phyloP scores from a whole-genome alignment of 1,140 invertebrate genomes.

The Drosophila sturtevanti region DNA sequence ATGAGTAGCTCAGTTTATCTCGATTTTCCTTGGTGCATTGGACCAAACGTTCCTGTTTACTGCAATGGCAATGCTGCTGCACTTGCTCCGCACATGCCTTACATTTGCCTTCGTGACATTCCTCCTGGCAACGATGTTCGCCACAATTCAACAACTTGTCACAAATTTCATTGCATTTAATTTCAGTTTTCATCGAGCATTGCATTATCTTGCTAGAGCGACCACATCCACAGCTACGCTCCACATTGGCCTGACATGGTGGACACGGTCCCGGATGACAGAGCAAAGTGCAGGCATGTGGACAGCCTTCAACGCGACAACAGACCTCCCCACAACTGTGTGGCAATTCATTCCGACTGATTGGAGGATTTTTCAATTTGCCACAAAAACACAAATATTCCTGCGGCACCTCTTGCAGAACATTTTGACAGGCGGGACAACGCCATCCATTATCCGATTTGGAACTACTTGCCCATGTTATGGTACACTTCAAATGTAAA shows the following conservation, averaged over 20 bases:
- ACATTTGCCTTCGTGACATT: conserved; percentile 92
- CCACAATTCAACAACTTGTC: conserved; percentile 88
- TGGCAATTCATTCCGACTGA: conserved; percentile 89
- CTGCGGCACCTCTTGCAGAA: conserved; percentile 86
- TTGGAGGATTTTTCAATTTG: conserved; percentile 88
- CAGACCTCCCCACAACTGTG: conserved; percentile 96
- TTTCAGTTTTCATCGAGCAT: conserved; percentile 87
- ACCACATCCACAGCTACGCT: conserved; percentile 89
- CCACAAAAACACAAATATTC: conserved; percentile 94
- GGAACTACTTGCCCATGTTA: conserved; percentile 94
- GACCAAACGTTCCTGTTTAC: conserved; percentile 83
- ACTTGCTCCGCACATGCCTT: conserved; percentile 86
- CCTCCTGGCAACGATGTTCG: conserved; percentile 88
- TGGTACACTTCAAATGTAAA: conserved; percentile 94
- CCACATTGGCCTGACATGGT: conserved; percentile 87
- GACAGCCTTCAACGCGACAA: conserved; percentile 87
- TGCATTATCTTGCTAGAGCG: conserved; percentile 87
- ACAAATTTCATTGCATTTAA: conserved; percentile 90
- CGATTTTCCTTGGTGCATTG: conserved; percentile 84
- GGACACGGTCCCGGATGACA: conserved; percentile 97
- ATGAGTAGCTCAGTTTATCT: conserved; percentile 84
- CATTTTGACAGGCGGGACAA: conserved; percentile 95
- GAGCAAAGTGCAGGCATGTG: conserved; percentile 92
- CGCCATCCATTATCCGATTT: conserved; percentile 92
- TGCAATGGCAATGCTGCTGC: conserved; percentile 83